phyloP scores from a whole-genome alignment of 2,888 invertebrate genomes.

The Serripes groenlandicus region DNA sequence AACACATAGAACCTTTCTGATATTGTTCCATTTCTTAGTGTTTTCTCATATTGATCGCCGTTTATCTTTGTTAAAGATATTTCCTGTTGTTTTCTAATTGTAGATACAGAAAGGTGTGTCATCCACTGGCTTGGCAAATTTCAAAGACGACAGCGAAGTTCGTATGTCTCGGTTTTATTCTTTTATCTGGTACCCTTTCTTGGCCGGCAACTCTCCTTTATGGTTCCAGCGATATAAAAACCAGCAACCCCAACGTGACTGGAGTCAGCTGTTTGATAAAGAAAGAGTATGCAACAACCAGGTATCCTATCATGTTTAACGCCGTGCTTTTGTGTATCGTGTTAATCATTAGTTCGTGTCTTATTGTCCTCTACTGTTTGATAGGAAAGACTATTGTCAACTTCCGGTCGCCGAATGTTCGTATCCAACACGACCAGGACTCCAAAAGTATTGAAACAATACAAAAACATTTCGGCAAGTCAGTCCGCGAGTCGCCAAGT shows the following conservation, averaged over 20 bases:
- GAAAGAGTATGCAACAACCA: conserved; percentile 24
- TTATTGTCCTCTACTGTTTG: conserved; percentile 31
- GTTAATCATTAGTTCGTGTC: conserved; percentile 21
- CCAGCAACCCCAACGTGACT: conserved; percentile 17
- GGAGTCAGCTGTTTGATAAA: conserved; percentile 46
- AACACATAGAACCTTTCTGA: too few relatives aligned
- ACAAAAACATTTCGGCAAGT: too few relatives aligned
- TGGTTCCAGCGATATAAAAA: conserved; percentile 27
- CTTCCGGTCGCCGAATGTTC: background rate
- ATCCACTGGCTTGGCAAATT: background rate
- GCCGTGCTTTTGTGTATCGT: background rate
- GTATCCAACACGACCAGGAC: background rate
- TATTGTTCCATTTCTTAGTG: too few relatives aligned
- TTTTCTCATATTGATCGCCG: too few relatives aligned
- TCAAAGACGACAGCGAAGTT: background rate
- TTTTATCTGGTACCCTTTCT: background rate
- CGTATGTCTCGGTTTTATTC: background rate
- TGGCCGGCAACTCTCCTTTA: conserved; percentile 41
- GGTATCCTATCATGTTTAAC: background rate
- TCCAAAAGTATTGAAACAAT: too few relatives aligned
- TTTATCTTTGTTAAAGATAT: too few relatives aligned
- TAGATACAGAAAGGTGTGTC: conserved; percentile 16
- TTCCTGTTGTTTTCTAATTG: background rate
- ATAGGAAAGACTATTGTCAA: conserved; percentile 34
- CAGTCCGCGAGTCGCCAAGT: too few relatives aligned